Evolutionary conservation across 2,888 invertebrate species (phyloP).

Genomic region (Ochlodes sylvanus): DNA sequence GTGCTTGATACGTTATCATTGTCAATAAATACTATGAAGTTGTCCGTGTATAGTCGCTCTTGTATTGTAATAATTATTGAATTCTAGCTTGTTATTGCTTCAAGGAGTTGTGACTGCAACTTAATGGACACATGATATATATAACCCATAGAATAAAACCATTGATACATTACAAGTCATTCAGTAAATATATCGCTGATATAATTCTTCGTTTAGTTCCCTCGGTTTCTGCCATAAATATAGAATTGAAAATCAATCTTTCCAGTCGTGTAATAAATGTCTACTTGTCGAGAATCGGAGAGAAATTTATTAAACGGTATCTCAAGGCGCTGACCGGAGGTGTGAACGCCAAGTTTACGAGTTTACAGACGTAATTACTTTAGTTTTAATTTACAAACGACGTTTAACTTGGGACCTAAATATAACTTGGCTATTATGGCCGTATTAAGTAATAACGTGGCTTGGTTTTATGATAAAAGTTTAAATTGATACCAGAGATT

Average conservation of each 20-base stretch:
- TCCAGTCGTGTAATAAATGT: constrained; percentile 25
- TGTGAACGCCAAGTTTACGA: not conserved
- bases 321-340: not conserved
- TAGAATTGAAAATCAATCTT: constrained; percentile 19
- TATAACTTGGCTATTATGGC: not conserved
- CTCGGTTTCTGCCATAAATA: constrained; percentile 12
- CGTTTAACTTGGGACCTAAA: not conserved
- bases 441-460: not conserved
- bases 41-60: constrained; percentile 23
- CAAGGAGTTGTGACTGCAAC: constrained; percentile 42
- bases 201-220: constrained; percentile 8
- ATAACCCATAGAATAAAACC: no score
- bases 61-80: constrained; percentile 42
- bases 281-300: constrained; percentile 13
- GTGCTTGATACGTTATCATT: not conserved
- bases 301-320: constrained; percentile 4
- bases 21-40: constrained; percentile 17
- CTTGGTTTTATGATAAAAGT: not conserved
- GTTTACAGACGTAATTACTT: not conserved
- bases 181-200: constrained; percentile 4
- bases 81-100: constrained; percentile 39
- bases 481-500: no score
- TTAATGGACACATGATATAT: not conserved
- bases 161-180: constrained; percentile 6
- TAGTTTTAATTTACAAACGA: not conserved